These are phyloP conservation scores for Periophthalmodon schlosseri DNA, from an alignment of 2,113 vertebrate species.

Conservation along the genomic window DNA sequence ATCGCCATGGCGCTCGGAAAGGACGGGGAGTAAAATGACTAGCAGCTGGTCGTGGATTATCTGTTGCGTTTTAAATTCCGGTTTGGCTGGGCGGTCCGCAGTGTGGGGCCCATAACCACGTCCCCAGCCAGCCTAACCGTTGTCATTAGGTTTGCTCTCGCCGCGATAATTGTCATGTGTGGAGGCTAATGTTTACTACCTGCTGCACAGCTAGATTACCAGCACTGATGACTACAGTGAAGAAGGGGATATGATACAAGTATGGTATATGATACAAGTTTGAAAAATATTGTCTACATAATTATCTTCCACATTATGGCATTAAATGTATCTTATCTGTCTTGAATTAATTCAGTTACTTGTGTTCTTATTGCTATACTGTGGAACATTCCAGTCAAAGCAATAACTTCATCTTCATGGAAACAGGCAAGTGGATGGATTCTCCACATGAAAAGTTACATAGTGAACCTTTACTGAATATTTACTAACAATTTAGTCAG, in stretches of 20 bases:
- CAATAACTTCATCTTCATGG: too few species aligned
- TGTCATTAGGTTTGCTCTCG: slow-evolving; percentile 1
- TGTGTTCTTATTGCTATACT: too few species aligned
- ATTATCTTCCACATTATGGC: neutral
- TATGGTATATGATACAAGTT: neutral
- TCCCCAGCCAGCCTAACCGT: neutral
- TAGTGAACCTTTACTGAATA: too few species aligned
- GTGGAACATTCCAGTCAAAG: too few species aligned
- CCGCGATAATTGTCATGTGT: neutral
- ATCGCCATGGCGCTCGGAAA: neutral
- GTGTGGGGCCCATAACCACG: neutral
- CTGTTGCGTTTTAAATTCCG: neutral
- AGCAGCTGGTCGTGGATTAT: slow-evolving; percentile 1
- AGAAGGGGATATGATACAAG: neutral
- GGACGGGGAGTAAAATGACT: neutral
- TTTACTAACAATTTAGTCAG: too few species aligned
- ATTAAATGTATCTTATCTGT: too few species aligned
- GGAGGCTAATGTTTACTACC: slow-evolving; percentile 3
- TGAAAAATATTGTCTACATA: neutral
- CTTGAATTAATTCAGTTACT: too few species aligned
- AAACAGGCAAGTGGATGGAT: too few species aligned
- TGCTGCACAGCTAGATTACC: neutral
- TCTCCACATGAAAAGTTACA: too few species aligned
- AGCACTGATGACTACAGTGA: neutral
- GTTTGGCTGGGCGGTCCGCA: slow-evolving; percentile 1